These are phyloP conservation scores for Invenusta paracnida DNA, from an alignment of 2,888 invertebrate genomes.

Conservation along the genomic window DNA sequence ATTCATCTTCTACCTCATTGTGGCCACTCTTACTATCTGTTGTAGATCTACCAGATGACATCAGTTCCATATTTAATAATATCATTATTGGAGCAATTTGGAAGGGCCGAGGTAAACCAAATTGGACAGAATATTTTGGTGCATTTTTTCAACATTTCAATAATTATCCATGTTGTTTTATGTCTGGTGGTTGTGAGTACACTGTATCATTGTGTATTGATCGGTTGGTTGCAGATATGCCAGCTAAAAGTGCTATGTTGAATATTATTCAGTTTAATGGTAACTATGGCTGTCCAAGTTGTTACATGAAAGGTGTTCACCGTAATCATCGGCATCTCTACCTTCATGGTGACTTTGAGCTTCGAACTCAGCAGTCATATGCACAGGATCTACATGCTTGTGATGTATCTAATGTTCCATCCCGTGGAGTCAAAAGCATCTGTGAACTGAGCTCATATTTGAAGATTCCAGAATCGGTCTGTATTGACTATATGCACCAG, in stretches of 20 bases:
- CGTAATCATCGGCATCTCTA: not conserved
- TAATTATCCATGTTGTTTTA: not conserved
- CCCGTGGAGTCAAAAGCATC: not conserved
- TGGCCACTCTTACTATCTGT: not conserved
- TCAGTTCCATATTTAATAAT: not conserved
- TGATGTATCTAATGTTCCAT: not conserved
- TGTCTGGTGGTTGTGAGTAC: not conserved
- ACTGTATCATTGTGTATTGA: not conserved
- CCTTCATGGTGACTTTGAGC: not conserved
- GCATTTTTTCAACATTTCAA: not conserved
- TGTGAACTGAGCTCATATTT: not conserved
- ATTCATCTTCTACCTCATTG: not conserved
- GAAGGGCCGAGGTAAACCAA: not conserved
- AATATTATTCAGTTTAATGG: not conserved
- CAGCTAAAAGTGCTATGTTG: not conserved
- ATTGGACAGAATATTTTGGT: not conserved
- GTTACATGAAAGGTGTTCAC: not conserved
- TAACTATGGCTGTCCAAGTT: not conserved
- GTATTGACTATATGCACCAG: not conserved
- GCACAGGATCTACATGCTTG: not conserved
- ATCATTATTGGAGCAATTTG: not conserved
- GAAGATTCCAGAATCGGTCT: not conserved
- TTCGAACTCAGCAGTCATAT: not conserved
- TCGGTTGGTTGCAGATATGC: not conserved
- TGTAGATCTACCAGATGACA: not conserved